phyloP scores from a whole-genome alignment of 2,888 invertebrate genomes.

The Baronia brevicornis region DNA sequence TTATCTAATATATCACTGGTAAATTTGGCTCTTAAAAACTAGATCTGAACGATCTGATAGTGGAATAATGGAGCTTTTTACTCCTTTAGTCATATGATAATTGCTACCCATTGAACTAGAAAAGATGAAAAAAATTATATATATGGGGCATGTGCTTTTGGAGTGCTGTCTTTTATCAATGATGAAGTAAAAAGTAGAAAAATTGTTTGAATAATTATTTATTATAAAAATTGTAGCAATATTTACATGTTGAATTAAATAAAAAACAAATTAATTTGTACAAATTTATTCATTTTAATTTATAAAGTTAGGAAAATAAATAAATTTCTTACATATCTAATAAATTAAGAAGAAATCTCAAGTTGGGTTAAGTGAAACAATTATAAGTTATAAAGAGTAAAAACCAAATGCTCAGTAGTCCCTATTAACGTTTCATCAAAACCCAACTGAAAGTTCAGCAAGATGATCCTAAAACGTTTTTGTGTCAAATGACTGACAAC shows the following conservation, averaged over 20 bases:
- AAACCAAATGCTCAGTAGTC: constrained; percentile 6
- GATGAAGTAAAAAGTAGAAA: not conserved
- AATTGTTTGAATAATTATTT: constrained; percentile 5
- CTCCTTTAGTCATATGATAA: too few relatives aligned
- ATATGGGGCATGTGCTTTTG: too few relatives aligned
- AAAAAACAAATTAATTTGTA: constrained; percentile 58
- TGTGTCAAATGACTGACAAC: constrained; percentile 33
- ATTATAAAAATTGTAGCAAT: constrained; percentile 17
- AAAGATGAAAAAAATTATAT: too few relatives aligned
- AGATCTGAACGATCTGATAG: too few relatives aligned
- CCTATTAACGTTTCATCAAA: constrained; percentile 50
- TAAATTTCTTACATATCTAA: constrained; percentile 49
- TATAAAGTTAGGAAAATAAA: constrained; percentile 59
- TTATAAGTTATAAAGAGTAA: constrained; percentile 16
- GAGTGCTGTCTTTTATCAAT: not conserved
- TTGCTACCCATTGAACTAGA: too few relatives aligned
- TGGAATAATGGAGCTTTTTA: too few relatives aligned
- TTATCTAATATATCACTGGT: constrained; percentile 2
- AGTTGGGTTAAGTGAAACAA: constrained; percentile 71
- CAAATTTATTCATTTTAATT: constrained; percentile 67
- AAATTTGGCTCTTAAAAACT: constrained; percentile 7
- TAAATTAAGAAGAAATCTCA: constrained; percentile 71
- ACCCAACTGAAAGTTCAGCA: constrained; percentile 74
- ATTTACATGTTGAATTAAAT: constrained; percentile 29
- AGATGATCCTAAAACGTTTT: constrained; percentile 39